Evolutionary conservation across 2,888 invertebrate genomes (phyloP).

Genomic region (Xestia rhomboidea): DNA sequence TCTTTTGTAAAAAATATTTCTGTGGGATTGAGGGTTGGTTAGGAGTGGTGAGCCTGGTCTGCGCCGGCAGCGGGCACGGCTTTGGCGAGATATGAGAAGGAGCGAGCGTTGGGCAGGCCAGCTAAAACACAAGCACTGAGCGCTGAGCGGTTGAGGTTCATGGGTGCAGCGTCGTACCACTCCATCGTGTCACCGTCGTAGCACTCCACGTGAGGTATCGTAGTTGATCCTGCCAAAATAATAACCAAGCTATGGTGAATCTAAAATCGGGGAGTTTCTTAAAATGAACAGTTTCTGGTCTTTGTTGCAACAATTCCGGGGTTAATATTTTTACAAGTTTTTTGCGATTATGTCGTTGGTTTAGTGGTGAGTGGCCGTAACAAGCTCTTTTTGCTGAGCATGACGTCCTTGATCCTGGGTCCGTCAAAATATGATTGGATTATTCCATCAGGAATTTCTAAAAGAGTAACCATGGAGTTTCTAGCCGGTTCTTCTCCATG

Average conservation of each 20-base stretch:
- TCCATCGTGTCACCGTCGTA: conserved; percentile 92
- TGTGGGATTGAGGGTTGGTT: conserved; percentile 52
- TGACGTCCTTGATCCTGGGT: background rate
- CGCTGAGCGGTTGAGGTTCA: conserved; percentile 96
- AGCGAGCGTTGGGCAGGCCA: conserved; percentile 92
- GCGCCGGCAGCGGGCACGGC: conserved; percentile 88
- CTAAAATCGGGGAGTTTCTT: background rate
- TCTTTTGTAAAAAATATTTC: conserved; percentile 49
- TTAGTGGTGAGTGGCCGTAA: background rate
- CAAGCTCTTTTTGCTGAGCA: background rate
- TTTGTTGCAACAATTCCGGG: background rate
- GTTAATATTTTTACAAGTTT: background rate
- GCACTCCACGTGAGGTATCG: conserved; percentile 94
- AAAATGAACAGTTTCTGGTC: background rate
- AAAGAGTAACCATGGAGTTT: too few species aligned
- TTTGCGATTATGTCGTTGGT: background rate
- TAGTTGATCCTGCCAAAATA: conserved; percentile 91
- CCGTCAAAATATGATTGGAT: background rate
- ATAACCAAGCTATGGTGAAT: background rate
- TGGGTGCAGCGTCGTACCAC: conserved; percentile 93
- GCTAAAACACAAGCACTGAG: conserved; percentile 94
- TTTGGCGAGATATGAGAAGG: conserved; percentile 91
- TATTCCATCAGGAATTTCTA: background rate
- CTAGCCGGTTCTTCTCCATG: too few species aligned
- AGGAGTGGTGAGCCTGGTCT: conserved; percentile 84